These are phyloP conservation scores for Apamea crenata DNA, from an alignment of 2,888 invertebrate species.

Conservation along the genomic window DNA sequence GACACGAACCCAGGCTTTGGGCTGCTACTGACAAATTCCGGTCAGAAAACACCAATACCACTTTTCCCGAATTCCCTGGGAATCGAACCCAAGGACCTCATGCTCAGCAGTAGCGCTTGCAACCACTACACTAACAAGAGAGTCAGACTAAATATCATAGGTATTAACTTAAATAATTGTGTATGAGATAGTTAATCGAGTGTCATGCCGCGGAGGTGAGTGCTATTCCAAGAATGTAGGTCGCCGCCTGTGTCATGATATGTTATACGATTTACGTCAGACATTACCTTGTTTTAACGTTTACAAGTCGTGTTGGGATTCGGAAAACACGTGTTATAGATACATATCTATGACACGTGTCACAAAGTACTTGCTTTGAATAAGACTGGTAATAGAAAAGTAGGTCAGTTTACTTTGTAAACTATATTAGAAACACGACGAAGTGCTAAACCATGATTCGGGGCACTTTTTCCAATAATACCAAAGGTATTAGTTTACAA, in stretches of 20 bases:
- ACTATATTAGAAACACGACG: neutral
- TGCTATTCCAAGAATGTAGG: slow-evolving; percentile 44
- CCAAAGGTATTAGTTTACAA: neutral
- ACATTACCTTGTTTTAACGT: slow-evolving; percentile 13
- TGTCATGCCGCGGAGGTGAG: slow-evolving; percentile 18
- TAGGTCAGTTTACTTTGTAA: neutral
- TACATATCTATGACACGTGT: neutral
- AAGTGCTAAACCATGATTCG: no score
- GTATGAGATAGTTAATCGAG: slow-evolving; percentile 28
- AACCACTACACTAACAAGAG: neutral
- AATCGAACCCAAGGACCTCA: neutral
- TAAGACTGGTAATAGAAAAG: neutral
- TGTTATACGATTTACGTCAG: slow-evolving; percentile 7
- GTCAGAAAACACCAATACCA: neutral
- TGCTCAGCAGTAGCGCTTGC: neutral
- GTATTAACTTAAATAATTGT: neutral
- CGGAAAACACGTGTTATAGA: neutral
- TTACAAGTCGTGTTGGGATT: neutral
- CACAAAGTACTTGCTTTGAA: neutral
- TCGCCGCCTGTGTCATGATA: slow-evolving; percentile 9
- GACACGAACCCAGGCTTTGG: neutral
- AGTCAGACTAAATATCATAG: neutral
- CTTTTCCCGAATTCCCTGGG: neutral
- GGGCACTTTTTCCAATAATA: neutral
- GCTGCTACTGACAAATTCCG: neutral